These are phyloP conservation scores for Umimayanthus chanpuru DNA, from an alignment of 92 coral and sea anemone species.

Conservation along the genomic window DNA sequence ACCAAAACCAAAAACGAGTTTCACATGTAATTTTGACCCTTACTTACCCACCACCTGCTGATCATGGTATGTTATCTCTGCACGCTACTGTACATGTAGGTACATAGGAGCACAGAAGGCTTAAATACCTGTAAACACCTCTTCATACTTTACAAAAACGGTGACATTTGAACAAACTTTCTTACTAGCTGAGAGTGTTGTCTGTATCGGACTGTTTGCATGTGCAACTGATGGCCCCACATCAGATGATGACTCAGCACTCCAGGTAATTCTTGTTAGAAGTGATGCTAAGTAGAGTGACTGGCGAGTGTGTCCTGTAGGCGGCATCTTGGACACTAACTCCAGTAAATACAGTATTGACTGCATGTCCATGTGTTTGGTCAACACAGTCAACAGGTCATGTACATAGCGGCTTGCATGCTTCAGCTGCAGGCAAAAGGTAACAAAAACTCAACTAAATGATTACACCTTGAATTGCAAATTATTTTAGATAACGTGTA, in stretches of 20 bases:
- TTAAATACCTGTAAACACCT: no score
- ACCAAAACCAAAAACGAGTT: no score
- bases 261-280: conserved; percentile 91
- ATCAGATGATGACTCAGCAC: conserved; percentile 81
- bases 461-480: not conserved
- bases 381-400: conserved; percentile 90
- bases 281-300: conserved; percentile 89
- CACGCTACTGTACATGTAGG: no score
- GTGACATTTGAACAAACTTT: not conserved
- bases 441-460: not conserved
- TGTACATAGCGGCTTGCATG: conserved; percentile 99
- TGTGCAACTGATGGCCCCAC: conserved; percentile 62
- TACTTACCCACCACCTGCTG: no score
- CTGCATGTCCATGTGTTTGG: conserved; percentile 92
- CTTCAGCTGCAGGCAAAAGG: conserved; percentile 70
- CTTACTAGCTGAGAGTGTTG: conserved; percentile 73
- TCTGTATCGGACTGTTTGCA: conserved; percentile 79
- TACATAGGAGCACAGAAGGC: no score
- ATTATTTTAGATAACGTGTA: no score
- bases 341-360: conserved; percentile 87
- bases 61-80: no score
- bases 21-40: no score
- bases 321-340: conserved; percentile 84
- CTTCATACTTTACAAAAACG: not conserved
- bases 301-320: conserved; percentile 90